These are phyloP conservation scores for Cremastobaeus sp. DNA, from an alignment of 2,888 invertebrate genomes.

Conservation along the genomic window DNA sequence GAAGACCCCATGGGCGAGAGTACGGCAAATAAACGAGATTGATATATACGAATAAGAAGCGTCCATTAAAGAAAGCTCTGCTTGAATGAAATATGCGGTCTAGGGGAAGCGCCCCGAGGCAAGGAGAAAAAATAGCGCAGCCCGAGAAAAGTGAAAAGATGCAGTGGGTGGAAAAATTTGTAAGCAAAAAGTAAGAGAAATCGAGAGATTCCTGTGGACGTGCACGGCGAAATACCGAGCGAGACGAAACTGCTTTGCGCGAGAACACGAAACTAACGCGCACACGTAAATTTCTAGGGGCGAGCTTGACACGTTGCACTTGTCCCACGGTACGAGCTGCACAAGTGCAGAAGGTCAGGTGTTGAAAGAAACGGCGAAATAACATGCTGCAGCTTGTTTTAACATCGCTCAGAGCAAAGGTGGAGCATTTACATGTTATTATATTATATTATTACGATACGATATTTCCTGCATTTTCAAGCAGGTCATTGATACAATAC, in stretches of 20 bases:
- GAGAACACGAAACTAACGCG: slow-evolving; percentile 53
- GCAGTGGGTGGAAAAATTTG: slow-evolving; percentile 17
- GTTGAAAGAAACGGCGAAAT: slow-evolving; percentile 49
- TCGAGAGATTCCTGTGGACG: slow-evolving; percentile 6
- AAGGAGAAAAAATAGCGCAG: slow-evolving; percentile 48
- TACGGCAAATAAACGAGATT: slow-evolving; percentile 71
- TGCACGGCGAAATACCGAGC: slow-evolving; percentile 28
- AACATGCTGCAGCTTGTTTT: slow-evolving; percentile 36
- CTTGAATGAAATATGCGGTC: slow-evolving; percentile 71
- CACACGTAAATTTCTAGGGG: slow-evolving; percentile 59
- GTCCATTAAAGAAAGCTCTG: slow-evolving; percentile 72
- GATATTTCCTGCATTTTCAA: not conserved
- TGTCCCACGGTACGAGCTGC: slow-evolving; percentile 71
- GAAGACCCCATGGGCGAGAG: slow-evolving; percentile 32
- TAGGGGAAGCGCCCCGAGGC: slow-evolving; percentile 56
- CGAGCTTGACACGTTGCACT: slow-evolving; percentile 69
- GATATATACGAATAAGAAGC: slow-evolving; percentile 75
- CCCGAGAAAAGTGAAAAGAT: slow-evolving; percentile 37
- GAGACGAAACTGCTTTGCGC: slow-evolving; percentile 57
- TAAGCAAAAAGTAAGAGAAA: not conserved
- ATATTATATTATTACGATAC: too few relatives aligned
- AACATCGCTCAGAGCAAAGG: slow-evolving; percentile 20
- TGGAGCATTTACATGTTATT: slow-evolving; percentile 29
- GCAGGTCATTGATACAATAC: not conserved
- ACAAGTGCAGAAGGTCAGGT: slow-evolving; percentile 72